phyloP scores from a whole-genome alignment of 2,888 invertebrate genomes.

The Deilephila elpenor region DNA sequence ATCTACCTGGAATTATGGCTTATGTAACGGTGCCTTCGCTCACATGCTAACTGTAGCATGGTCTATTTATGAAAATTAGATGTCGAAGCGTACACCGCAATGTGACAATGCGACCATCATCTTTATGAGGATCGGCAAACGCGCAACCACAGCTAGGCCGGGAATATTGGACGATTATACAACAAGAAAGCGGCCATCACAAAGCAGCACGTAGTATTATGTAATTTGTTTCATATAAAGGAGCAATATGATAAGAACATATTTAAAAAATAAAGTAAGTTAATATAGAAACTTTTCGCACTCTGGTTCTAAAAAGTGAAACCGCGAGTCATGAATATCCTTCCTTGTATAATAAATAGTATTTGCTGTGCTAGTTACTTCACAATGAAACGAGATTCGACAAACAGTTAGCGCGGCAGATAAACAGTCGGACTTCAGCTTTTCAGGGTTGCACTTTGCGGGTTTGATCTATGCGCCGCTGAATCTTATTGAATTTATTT shows the following conservation, averaged over 20 bases:
- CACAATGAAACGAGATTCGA: no score
- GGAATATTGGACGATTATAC: constrained; percentile 1
- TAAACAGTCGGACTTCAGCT: no score
- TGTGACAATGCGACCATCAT: constrained; percentile 39
- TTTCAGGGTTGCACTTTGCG: no score
- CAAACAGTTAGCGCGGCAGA: no score
- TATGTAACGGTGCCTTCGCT: not conserved
- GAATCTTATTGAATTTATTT: no score
- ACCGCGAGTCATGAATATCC: not conserved
- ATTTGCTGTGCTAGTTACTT: not conserved
- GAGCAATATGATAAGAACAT: not conserved
- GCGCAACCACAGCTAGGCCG: not conserved
- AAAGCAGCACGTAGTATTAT: constrained; percentile 39
- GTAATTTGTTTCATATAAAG: constrained; percentile 8
- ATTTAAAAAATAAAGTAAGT: constrained; percentile 7
- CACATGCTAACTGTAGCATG: not conserved
- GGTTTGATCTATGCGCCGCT: no score
- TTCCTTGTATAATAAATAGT: not conserved
- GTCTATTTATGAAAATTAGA: constrained; percentile 12
- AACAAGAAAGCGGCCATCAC: constrained; percentile 21
- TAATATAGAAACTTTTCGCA: constrained; percentile 7
- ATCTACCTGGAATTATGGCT: not conserved
- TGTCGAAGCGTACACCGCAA: constrained; percentile 28
- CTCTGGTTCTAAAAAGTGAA: constrained; percentile 1
- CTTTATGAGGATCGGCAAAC: constrained; percentile 1